These are phyloP conservation scores for Brassicogethes aeneus DNA, from an alignment of 2,888 invertebrate species.

Conservation along the genomic window DNA sequence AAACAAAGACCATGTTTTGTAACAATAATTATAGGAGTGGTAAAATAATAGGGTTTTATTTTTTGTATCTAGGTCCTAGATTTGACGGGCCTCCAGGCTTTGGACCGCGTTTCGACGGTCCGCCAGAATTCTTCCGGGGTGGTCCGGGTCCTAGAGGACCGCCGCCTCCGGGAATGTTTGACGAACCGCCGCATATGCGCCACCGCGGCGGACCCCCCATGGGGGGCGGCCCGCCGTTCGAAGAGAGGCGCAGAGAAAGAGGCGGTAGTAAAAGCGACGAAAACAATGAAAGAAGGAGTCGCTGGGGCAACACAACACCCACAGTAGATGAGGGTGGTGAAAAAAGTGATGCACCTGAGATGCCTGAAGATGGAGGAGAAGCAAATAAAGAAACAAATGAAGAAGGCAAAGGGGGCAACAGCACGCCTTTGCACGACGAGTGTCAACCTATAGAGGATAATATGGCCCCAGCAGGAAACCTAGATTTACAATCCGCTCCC, in stretches of 20 bases:
- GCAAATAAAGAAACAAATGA: conserved; percentile 15
- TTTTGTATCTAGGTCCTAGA: background rate
- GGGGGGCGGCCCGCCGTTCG: conserved; percentile 14
- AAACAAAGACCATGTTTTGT: too few relatives aligned
- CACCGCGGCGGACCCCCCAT: conserved; percentile 17
- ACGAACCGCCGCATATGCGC: conserved; percentile 15
- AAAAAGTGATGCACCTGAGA: conserved; percentile 4
- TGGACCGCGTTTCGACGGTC: conserved; percentile 30
- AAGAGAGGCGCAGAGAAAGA: conserved; percentile 4
- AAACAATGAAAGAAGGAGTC: conserved; percentile 2
- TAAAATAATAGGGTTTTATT: too few relatives aligned
- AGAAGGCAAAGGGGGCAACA: conserved; percentile 18
- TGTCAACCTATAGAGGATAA: conserved; percentile 9
- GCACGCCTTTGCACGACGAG: conserved; percentile 22
- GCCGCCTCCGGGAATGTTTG: conserved; percentile 7
- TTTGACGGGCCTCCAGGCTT: conserved; percentile 21
- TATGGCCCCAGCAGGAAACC: conserved; percentile 3
- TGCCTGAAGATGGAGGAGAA: conserved; percentile 14
- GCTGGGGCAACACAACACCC: conserved; percentile 8
- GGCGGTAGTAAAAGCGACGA: conserved; percentile 1
- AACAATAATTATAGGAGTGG: too few relatives aligned
- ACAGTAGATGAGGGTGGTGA: conserved; percentile 12
- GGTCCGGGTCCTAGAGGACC: conserved; percentile 22
- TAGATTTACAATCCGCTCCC: conserved; percentile 6
- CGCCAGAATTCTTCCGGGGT: conserved; percentile 29